Percentiles rank a stretch among this genome's conserved stretches.
Evolutionary conservation across 92 coral and sea anemone species (phyloP).

Genomic region (Heliopora coerulea): DNA sequence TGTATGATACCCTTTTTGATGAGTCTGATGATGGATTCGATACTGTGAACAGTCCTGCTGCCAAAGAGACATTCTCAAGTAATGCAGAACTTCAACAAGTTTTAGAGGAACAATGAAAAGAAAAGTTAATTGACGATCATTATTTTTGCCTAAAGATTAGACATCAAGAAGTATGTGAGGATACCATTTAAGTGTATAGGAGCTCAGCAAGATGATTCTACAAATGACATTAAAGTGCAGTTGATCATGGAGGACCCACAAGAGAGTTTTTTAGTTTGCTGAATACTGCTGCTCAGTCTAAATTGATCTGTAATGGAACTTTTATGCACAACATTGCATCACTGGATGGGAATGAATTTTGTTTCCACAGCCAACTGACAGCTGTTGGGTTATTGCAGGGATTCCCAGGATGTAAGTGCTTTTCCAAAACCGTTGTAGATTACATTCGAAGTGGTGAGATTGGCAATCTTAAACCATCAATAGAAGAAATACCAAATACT

Average conservation of each 20-base stretch:
- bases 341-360: conserved; percentile 10
- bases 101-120: too few relatives aligned
- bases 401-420: conserved; percentile 47
- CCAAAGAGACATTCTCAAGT: too few relatives aligned
- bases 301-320: conserved; percentile 17
- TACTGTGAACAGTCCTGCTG: too few relatives aligned
- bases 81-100: too few relatives aligned
- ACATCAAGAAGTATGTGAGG: too few relatives aligned
- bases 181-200: too few relatives aligned
- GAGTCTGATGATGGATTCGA: too few relatives aligned
- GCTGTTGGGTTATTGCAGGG: conserved; percentile 46
- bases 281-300: conserved; percentile 3
- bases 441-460: conserved; percentile 38
- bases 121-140: too few relatives aligned
- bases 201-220: too few relatives aligned
- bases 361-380: conserved; percentile 31
- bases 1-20: too few relatives aligned
- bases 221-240: too few relatives aligned
- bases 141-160: too few relatives aligned
- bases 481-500: conserved; percentile 49
- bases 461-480: conserved; percentile 40
- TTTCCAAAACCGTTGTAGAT: conserved; percentile 41
- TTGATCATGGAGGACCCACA: background rate
- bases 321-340: conserved; percentile 44
- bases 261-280: conserved; percentile 9